Conservation (phyloP, 2,113 vertebrate species). For the Chaetodon auriga region DNA sequence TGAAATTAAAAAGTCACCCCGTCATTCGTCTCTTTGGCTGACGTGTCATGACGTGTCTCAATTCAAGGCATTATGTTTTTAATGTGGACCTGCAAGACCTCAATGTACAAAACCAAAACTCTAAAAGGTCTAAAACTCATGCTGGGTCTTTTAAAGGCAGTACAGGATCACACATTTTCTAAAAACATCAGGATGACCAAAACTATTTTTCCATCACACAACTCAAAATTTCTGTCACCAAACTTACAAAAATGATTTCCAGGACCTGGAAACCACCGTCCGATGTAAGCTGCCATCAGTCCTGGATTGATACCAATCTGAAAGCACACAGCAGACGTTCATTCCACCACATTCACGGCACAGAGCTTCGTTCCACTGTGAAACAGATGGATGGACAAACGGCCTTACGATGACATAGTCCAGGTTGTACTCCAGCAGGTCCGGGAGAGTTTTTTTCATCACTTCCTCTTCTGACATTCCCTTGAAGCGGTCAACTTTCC, state of each 20-base stretch:
- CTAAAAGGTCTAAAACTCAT: background rate
- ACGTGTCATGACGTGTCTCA: no score
- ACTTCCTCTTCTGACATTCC: constrained; percentile 97
- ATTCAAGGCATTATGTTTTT: no score
- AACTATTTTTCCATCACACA: background rate
- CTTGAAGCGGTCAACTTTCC: constrained; percentile 97
- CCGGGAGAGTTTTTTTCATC: constrained; percentile 95
- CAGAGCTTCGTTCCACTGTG: background rate
- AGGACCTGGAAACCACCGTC: constrained; percentile 97
- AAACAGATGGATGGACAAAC: background rate
- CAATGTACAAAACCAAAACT: background rate
- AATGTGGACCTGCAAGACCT: background rate
- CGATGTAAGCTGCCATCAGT: constrained; percentile 97
- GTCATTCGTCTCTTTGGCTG: background rate
- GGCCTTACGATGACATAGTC: constrained; percentile 97
- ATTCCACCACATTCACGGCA: background rate
- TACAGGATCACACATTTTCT: background rate
- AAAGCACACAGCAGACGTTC: constrained; percentile 19
- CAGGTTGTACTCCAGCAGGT: constrained; percentile 95
- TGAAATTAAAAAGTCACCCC: constrained; percentile 56
- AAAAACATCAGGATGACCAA: background rate
- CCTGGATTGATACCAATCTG: constrained; percentile 99
- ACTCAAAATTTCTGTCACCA: background rate
- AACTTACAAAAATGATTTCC: constrained; percentile 99
- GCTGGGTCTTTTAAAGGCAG: background rate